Base-by-base conservation (phyloP, 2,113 vertebrate genomes). In the Sylvia atricapilla region DNA sequence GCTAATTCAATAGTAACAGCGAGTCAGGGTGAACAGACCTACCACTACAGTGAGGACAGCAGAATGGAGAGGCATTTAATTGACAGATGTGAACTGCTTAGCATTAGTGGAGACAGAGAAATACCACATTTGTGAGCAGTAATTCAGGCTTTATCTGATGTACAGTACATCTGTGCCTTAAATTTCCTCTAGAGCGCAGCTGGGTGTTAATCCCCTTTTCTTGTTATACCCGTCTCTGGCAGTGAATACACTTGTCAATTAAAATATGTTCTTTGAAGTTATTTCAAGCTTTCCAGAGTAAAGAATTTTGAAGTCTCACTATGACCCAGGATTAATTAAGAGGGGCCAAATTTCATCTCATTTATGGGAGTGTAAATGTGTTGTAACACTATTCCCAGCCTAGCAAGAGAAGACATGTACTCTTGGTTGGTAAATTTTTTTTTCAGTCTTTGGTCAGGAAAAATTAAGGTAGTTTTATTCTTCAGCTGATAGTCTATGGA, bases 141-240 rank as follows among this genome's bases (percentile, higher is more conserved):
- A 93, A 77, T 0, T 2, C 19, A 63, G 72, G 86, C 30, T 88
- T 95, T 75, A 92, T 92, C 92, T 92, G 69, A 86, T 93, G 79
- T 75, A 83, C 64, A 49, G 60, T 68, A 81, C 73, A 82, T 78
- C 83, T 90, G 44, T 43, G 85, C 64, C 90, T 94, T 84, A 89
- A 94, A 92, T 84, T 90, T 94, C 73, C 60, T 91, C 82, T 74
- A 81, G 87, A 87, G 33, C 60, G 4, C 91, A 95, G 89, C 79
- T 90, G 91, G 94, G 93, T 93, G 82, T 84, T 96, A 95, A 96
- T 94, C 82, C 93, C 72, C 53, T 92, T 95, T 95, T 88, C 84
- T 90, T 93, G 94, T 94, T 88, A 90, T 43, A 90, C 68, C 49
- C 44, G 11, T 85, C 56, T 81, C 78, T 83, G 87, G 60, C 82